Conservation (phyloP, 2,797 vertebrate species). For the Danio tinwini region DNA sequence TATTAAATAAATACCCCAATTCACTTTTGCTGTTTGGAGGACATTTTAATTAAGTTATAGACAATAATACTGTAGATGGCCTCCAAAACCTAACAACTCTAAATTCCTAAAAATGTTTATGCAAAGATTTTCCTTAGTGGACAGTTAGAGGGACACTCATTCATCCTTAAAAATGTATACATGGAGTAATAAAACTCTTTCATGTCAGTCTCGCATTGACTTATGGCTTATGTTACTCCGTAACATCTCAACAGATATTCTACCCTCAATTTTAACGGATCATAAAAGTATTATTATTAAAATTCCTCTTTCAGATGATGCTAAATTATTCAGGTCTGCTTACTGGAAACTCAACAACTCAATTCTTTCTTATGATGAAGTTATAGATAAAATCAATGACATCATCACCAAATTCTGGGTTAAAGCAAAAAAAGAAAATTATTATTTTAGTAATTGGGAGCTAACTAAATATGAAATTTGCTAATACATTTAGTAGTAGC, state of each 20-base stretch:
- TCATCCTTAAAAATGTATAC: neutral
- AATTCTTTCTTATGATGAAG: neutral
- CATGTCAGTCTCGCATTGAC: too few species aligned
- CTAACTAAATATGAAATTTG: neutral
- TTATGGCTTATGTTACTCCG: too few species aligned
- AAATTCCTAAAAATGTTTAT: too few species aligned
- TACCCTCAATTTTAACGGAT: neutral
- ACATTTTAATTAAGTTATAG: too few species aligned
- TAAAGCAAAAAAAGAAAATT: neutral
- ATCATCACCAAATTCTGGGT: neutral
- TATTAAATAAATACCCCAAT: too few species aligned
- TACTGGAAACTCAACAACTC: neutral
- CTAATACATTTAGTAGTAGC: neutral
- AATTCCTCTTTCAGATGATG: neutral
- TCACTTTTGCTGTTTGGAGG: too few species aligned
- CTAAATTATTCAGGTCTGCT: too few species aligned
- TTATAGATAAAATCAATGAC: neutral
- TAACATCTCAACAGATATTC: neutral
- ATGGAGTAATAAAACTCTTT: neutral
- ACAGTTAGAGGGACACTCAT: neutral
- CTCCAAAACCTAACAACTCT: too few species aligned
- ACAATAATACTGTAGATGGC: too few species aligned
- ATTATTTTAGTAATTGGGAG: slow-evolving; percentile 3
- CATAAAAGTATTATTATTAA: neutral
- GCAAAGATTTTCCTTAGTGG: neutral